phyloP scores from a whole-genome alignment of 30 jellyfish, hydroid and myxozoan genomes.

The Euphysa ruthae region DNA sequence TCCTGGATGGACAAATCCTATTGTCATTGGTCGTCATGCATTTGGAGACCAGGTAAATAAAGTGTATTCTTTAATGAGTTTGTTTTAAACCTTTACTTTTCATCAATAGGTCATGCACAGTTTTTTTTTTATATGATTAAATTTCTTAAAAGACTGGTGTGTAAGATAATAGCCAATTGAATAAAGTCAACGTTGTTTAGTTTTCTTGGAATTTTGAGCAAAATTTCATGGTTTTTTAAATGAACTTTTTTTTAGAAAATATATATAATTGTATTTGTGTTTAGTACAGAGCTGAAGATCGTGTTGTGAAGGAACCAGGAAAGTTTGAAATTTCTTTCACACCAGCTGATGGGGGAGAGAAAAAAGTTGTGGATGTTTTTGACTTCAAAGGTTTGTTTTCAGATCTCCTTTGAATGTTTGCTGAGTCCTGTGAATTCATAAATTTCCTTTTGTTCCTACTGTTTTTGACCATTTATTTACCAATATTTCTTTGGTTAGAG shows the following conservation, averaged over 20 bases:
- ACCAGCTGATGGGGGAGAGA: constrained; percentile 85
- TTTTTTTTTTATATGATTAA: no score
- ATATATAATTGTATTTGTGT: neutral
- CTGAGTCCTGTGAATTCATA: neutral
- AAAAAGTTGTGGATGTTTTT: constrained; percentile 60
- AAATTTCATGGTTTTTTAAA: neutral
- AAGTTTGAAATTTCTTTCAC: constrained; percentile 65
- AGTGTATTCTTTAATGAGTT: no score
- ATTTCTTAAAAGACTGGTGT: no score
- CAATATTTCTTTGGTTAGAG: neutral
- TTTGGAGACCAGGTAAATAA: constrained; percentile 98
- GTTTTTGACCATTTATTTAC: neutral
- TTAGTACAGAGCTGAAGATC: constrained; percentile 92
- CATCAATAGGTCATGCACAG: no score
- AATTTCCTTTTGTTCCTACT: neutral
- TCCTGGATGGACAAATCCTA: constrained; percentile 98
- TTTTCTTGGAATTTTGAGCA: neutral
- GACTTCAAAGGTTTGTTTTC: constrained; percentile 50
- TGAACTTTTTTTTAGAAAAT: neutral
- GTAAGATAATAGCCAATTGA: no score
- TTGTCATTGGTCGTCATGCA: constrained; percentile 98
- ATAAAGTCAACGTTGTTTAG: constrained; percentile 1
- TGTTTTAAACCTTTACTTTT: no score
- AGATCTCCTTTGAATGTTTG: no score
- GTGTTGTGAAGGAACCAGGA: constrained; percentile 92